These are phyloP conservation scores for Lucifuga dentata DNA, from an alignment of 2,113 vertebrate species.

Conservation along the genomic window DNA sequence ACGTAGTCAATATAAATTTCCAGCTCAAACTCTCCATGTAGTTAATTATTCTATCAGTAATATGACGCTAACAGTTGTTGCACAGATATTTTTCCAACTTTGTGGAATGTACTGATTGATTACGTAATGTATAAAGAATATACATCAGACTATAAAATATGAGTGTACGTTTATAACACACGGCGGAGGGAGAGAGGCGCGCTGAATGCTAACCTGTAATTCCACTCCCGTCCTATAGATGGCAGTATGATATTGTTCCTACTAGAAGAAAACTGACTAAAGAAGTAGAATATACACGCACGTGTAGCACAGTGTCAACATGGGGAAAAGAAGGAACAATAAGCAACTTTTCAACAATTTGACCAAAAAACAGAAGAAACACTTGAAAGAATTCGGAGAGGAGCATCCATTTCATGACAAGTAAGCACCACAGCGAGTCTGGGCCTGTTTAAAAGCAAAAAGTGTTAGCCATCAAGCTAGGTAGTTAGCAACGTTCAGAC, in stretches of 20 bases:
- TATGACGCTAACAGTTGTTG: no score
- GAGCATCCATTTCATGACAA: conserved; percentile 91
- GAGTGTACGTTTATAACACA: no score
- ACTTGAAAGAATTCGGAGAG: conserved; percentile 93
- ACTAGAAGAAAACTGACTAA: background rate
- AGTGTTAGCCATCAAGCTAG: conserved; percentile 33
- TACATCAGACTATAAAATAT: no score
- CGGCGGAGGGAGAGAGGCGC: no score
- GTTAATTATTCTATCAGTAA: no score
- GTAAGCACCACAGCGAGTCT: conserved; percentile 69
- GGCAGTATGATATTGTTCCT: background rate
- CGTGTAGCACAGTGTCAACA: conserved; percentile 71
- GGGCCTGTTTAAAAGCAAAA: no score
- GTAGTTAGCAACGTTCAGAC: background rate
- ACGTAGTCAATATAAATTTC: no score
- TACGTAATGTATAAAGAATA: no score
- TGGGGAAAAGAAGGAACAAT: conserved; percentile 84
- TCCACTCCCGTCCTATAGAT: conserved; percentile 33
- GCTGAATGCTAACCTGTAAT: conserved; percentile 4
- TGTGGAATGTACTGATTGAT: no score
- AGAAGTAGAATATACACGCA: conserved; percentile 11
- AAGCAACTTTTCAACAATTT: conserved; percentile 78
- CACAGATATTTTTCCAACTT: no score
- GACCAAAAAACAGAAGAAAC: conserved; percentile 92
- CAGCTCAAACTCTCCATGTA: no score